These are phyloP conservation scores for Petrocephalus zakoni DNA, from an alignment of 2,113 vertebrate species.

Conservation along the genomic window DNA sequence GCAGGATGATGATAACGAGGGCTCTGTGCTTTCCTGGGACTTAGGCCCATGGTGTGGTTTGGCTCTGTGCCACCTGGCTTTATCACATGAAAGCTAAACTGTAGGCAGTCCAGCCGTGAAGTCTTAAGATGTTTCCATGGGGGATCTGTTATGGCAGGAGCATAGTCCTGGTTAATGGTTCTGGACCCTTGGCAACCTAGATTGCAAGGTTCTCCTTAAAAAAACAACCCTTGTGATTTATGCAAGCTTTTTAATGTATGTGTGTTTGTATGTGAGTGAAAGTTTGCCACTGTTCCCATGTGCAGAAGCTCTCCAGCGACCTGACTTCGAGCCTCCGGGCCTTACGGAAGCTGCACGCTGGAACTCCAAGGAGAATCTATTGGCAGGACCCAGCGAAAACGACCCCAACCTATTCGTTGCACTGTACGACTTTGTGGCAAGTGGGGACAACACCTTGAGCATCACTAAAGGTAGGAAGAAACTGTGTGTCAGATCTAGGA, in stretches of 20 bases:
- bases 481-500: neutral
- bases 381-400: slow-evolving; percentile 92
- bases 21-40: neutral
- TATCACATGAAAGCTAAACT: neutral
- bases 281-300: neutral
- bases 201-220: neutral
- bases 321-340: slow-evolving; percentile 88
- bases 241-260: neutral
- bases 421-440: slow-evolving; percentile 97
- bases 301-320: slow-evolving; percentile 91
- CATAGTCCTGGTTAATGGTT: neutral
- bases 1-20: neutral
- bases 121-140: neutral
- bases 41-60: neutral
- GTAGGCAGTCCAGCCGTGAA: neutral
- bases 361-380: slow-evolving; percentile 98
- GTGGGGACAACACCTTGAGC: slow-evolving; percentile 97
- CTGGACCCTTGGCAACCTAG: neutral
- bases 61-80: neutral
- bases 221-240: neutral
- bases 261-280: neutral
- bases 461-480: slow-evolving; percentile 87
- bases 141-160: neutral
- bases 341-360: slow-evolving; percentile 92
- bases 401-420: slow-evolving; percentile 97